Evolutionary conservation across 2,113 vertebrate species (phyloP), one percentile per base, ranked within the genome.

Genomic region (Ceyx melanurus): DNA sequence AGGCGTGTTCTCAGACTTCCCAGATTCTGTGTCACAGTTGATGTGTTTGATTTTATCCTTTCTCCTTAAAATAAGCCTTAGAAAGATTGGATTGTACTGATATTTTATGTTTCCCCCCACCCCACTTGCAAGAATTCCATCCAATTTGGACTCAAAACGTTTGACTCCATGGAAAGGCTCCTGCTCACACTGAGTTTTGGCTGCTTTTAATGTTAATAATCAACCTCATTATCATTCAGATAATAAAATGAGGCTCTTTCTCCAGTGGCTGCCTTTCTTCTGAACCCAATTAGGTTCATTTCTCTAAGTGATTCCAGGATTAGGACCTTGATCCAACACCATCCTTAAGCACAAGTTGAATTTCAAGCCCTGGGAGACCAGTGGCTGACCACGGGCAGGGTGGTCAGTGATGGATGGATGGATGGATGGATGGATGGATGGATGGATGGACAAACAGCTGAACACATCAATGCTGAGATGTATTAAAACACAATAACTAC

Each of bases 281-380:
- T 7, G 50, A 48, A 61, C 11, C 25, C 35, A 71, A 35, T 11
- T 5, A 25, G 16, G 10, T 31, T 3, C 1, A 45, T 54, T 67
- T 40, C 46, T 54, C 3, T 8, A 54, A 75, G 28, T 0, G 4
- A 40, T 8, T 50, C 20, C 48, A 4, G 57, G 37, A 3, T 29
- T 31, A 31, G 11, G 61, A 29, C 56, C 73, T 26, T 0, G 10
- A 56, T 5, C 74, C 70, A 21, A 18, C 25, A 2, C 14, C 9
- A 3, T 13, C 61, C 76, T 1, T 6, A 1, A 40, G 23, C n/a
- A 10, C 21, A 4, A 0, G 2, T 23, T 66, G 26, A 8, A 35
- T 45, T 2, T 8, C 11, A 22, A 61, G 25, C 33, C 43, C 54
- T 1, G 15, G 77, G 29, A 71, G 43, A 11, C 4, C 0, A 2